These are phyloP conservation scores for Periophthalmus magnuspinnatus DNA, from an alignment of 2,797 vertebrate species.

Conservation along the genomic window DNA sequence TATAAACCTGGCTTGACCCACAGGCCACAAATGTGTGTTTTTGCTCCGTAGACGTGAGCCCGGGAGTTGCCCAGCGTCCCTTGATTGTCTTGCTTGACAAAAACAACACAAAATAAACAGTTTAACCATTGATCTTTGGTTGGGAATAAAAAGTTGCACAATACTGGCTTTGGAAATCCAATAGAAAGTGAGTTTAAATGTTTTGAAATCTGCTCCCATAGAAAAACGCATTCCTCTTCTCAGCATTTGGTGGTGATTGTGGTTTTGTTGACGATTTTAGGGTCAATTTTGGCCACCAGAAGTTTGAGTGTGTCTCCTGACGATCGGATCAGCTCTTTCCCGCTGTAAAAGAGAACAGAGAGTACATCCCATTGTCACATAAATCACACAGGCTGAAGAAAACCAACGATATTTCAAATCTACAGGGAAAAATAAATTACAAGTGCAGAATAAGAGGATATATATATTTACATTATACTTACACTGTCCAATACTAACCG, in stretches of 20 bases:
- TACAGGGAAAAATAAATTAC: too few species aligned
- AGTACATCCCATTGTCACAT: background rate
- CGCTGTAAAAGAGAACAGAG: conserved; percentile 52
- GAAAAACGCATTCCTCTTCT: conserved; percentile 31
- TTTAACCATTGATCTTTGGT: conserved; percentile 27
- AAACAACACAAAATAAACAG: conserved; percentile 11
- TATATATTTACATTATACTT: too few species aligned
- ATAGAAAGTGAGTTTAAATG: conserved; percentile 3
- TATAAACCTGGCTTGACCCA: conserved; percentile 14
- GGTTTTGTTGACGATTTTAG: conserved; percentile 25
- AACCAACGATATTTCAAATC: too few species aligned
- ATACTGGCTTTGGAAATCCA: conserved; percentile 26
- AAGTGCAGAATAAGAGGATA: too few species aligned
- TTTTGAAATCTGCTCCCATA: background rate
- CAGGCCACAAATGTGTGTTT: conserved; percentile 16
- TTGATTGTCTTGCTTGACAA: conserved; percentile 21
- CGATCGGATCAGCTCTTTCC: conserved; percentile 76
- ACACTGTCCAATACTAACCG: too few species aligned
- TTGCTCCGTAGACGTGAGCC: conserved; percentile 3
- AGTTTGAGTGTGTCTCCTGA: conserved; percentile 72
- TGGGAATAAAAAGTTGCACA: conserved; percentile 15
- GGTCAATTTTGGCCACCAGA: conserved; percentile 75
- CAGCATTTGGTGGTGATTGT: conserved; percentile 61
- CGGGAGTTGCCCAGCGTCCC: background rate
- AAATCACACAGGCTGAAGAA: background rate